Evolutionary conservation across 2,888 invertebrate species (phyloP).

Genomic region (Tetheella fluctuosa): DNA sequence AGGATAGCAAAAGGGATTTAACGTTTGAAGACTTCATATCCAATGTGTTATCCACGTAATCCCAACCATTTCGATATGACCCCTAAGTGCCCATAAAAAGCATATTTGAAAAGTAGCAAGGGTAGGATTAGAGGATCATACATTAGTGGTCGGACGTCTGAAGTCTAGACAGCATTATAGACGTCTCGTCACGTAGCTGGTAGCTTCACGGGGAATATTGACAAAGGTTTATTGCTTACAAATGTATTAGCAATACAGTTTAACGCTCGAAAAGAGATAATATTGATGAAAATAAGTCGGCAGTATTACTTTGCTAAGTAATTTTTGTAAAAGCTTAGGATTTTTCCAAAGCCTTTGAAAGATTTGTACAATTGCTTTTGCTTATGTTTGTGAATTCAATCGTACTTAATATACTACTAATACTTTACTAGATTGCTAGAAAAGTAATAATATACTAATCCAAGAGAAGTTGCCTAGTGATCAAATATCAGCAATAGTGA

Average conservation of each 20-base stretch:
- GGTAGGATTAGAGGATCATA: constrained; percentile 31
- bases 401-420: neutral
- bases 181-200: constrained; percentile 14
- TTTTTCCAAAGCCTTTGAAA: neutral
- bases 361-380: neutral
- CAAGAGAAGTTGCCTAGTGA: neutral
- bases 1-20: neutral
- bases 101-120: constrained; percentile 8
- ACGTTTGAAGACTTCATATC: neutral
- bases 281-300: neutral
- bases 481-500: too few species aligned
- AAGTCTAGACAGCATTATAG: constrained; percentile 30
- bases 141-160: constrained; percentile 36
- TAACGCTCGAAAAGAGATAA: neutral
- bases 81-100: constrained; percentile 10
- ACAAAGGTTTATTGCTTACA: constrained; percentile 14
- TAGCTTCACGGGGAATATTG: constrained; percentile 17
- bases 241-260: constrained; percentile 2
- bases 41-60: neutral
- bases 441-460: neutral
- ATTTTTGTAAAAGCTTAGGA: neutral
- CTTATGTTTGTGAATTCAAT: neutral
- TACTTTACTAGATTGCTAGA: constrained; percentile 2
- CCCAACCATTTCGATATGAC: constrained; percentile 15
- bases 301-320: constrained; percentile 1